These are phyloP conservation scores for Climacteris rufus DNA, from an alignment of 2,113 vertebrate genomes.

Conservation along the genomic window DNA sequence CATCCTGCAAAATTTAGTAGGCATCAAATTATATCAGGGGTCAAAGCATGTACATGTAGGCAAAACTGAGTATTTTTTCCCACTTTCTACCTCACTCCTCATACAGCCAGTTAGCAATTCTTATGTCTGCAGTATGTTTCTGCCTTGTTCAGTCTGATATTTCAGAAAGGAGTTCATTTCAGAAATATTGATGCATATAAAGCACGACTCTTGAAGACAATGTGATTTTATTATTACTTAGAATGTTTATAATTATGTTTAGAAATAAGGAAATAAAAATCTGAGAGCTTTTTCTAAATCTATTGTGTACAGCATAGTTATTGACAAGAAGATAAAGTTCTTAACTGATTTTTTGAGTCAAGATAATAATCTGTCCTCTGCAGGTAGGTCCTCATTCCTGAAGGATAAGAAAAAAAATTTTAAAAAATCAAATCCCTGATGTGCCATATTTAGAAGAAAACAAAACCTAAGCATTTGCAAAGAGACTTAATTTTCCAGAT, in stretches of 20 bases:
- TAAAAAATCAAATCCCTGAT: not conserved
- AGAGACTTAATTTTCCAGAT: not conserved
- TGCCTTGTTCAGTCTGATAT: not conserved
- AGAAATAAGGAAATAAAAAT: not conserved
- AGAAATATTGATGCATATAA: not conserved
- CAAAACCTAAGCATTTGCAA: not conserved
- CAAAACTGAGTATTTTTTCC: not conserved
- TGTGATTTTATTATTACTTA: not conserved
- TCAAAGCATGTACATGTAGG: not conserved
- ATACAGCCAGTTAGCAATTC: not conserved
- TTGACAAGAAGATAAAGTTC: slow-evolving; percentile 19
- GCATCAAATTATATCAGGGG: not conserved
- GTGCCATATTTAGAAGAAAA: not conserved
- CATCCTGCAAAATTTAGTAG: not conserved
- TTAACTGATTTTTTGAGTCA: slow-evolving; percentile 49
- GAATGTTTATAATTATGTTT: not conserved
- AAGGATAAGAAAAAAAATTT: not conserved
- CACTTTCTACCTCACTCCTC: not conserved
- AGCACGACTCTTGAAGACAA: not conserved
- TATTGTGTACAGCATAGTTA: not conserved
- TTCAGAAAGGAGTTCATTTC: not conserved
- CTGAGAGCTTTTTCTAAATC: not conserved
- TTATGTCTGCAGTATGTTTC: not conserved
- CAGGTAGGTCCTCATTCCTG: not conserved
- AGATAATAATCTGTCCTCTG: slow-evolving; percentile 15